A percentile compares a stretch with the other conserved stretches of the same genome.
These are phyloP conservation scores for Stegana nigrithorax DNA, from an alignment of 2,888 invertebrate species.

Conservation along the genomic window DNA sequence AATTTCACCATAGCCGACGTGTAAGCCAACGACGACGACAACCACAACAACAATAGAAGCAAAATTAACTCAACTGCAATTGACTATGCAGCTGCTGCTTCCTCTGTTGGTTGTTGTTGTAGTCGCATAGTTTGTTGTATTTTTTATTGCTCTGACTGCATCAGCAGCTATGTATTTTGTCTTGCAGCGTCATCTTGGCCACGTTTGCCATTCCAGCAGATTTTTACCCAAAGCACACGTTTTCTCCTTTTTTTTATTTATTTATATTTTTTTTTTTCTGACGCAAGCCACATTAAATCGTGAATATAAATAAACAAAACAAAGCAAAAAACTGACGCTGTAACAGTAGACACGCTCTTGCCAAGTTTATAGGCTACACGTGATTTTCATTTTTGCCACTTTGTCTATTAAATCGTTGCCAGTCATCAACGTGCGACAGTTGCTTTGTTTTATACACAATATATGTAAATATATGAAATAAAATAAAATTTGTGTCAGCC, in stretches of 20 bases:
- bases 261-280: background rate
- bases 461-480: background rate
- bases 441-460: background rate
- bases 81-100: background rate
- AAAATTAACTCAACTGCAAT: background rate
- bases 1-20: too few species aligned
- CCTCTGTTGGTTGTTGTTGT: background rate
- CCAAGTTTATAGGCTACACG: constrained; percentile 51
- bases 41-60: background rate
- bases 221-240: background rate
- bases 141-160: background rate
- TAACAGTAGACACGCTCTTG: constrained; percentile 19
- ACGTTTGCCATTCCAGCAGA: background rate
- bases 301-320: too few species aligned
- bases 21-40: too few species aligned
- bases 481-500: too few species aligned
- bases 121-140: background rate
- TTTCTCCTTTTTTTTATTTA: background rate
- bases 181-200: background rate
- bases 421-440: too few species aligned
- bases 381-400: constrained; percentile 41
- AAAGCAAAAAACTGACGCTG: background rate
- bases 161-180: background rate
- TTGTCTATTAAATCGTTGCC: constrained; percentile 45
- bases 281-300: too few species aligned